Evolutionary conservation across 1,140 invertebrate species (phyloP), one percentile per base, ranked within the genome.

Genomic region (Cardiocondyla obscurior): DNA sequence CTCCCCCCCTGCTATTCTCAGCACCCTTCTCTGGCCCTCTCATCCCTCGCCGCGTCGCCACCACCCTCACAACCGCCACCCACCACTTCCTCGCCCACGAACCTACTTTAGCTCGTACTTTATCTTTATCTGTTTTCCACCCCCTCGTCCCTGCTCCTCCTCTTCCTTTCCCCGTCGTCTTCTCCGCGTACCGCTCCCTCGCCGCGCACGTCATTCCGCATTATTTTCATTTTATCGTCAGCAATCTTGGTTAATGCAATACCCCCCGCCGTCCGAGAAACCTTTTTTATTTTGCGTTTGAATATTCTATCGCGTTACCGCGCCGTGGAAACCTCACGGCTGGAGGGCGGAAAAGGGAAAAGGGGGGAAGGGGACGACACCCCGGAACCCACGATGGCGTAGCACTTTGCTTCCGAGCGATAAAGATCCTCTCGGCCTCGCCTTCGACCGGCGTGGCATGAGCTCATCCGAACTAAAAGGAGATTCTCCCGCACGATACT

Each of bases 201-300:
- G 81, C 82, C 83, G 86, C 86, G 87, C 90, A 89, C 92, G 93
- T 94, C 93, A 93, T 94, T 93, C 90, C 92, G 91, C 91, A 93
- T 93, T 94, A 94, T 94, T 94, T 93, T 93, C 93, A 92, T 94
- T 93, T 94, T 94, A 94, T 94, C 93, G 92, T 93, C 92, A 90
- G 93, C 92, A 94, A 94, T 94, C 92, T 94, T 93, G 90, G 92
- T 92, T 94, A 94, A 93, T 93, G 92, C 92, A 92, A 93, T 93
- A 85, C 91, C 86, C 73, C 86, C 84, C 84, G 72, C 85, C 85
- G 57, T 79, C 81, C 73, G 64, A 73, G 73, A 86, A 89, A 86
- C 76, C 87, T 87, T 89, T 88, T 83, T 90, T 90, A 89, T 86
- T 88, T 89, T 88, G 70, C 60, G 87, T 86, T 89, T 90, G 86